A percentile compares a stretch with the other conserved stretches of the same genome.
phyloP scores from a whole-genome alignment of 2,888 invertebrate genomes.

The Orthonevra nobilis region DNA sequence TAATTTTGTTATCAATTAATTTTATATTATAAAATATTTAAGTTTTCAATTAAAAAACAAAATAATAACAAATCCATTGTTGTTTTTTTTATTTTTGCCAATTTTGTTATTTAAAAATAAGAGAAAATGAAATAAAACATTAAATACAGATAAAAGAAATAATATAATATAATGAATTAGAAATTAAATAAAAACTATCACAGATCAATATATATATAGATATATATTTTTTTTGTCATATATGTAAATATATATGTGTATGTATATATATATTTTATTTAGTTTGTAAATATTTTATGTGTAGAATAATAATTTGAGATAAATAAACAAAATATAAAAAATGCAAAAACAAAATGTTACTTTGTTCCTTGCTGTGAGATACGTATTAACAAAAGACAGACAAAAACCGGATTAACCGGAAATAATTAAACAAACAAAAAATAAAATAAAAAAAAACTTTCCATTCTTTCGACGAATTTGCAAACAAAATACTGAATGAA shows the following conservation, averaged over 20 bases:
- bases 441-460: background rate
- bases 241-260: conserved; percentile 34
- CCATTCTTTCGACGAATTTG: no score
- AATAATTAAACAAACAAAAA: background rate
- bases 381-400: background rate
- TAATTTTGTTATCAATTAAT: no score
- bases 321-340: conserved; percentile 40
- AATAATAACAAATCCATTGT: no score
- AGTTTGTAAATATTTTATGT: conserved; percentile 53
- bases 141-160: conserved; percentile 22
- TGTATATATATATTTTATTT: conserved; percentile 38
- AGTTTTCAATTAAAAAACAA: background rate
- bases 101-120: conserved; percentile 11
- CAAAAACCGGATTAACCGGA: no score
- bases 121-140: conserved; percentile 1
- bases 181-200: conserved; percentile 72
- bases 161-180: conserved; percentile 36
- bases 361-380: background rate
- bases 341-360: conserved; percentile 4
- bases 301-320: conserved; percentile 52
- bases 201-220: conserved; percentile 71
- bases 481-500: conserved; percentile 33
- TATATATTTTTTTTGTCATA: conserved; percentile 37
- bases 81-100: conserved; percentile 4
- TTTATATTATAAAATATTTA: background rate